Conservation (phyloP, 2,797 vertebrate genomes). For the Micrastur ruficollis region DNA sequence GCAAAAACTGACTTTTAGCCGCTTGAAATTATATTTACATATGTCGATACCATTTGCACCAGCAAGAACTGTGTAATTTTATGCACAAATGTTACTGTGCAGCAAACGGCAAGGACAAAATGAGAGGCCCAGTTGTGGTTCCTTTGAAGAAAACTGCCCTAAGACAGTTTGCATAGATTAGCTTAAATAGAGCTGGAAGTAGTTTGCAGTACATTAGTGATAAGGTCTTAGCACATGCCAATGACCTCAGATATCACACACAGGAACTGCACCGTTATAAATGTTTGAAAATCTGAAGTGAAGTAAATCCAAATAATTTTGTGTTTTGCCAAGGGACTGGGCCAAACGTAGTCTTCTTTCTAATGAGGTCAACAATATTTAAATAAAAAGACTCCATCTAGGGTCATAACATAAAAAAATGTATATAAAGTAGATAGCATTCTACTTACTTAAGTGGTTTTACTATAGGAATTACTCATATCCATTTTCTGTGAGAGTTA, state of each 20-base stretch:
- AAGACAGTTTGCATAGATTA: background rate
- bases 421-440: background rate
- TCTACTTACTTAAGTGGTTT: conserved; percentile 13
- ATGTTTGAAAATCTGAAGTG: background rate
- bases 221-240: background rate
- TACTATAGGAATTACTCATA: conserved; percentile 16
- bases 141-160: background rate
- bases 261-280: background rate
- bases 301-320: background rate
- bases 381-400: background rate
- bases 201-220: background rate
- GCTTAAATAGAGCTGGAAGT: background rate
- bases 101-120: background rate
- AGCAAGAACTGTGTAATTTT: background rate
- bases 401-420: conserved; percentile 11
- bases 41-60: background rate
- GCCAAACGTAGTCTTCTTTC: background rate
- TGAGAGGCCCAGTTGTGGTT: background rate
- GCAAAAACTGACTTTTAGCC: background rate
- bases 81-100: background rate
- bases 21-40: background rate
- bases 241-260: background rate
- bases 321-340: background rate
- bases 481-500: background rate
- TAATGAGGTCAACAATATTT: conserved; percentile 57